Conservation (phyloP, 2,113 vertebrate species). For the Phylloscopus trochilus region DNA sequence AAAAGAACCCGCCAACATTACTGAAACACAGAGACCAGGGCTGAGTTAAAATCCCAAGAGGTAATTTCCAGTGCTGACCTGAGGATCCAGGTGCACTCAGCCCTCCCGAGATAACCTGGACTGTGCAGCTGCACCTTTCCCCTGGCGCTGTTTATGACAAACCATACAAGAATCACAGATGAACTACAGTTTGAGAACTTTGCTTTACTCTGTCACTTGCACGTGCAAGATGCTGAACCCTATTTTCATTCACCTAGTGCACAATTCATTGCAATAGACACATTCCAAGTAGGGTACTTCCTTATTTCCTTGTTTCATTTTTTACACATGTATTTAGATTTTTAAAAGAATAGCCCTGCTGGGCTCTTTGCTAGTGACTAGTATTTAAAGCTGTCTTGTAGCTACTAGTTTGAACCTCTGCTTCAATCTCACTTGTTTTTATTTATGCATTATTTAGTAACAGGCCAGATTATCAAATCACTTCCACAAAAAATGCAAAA, state of each 20-base stretch:
- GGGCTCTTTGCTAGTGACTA: neutral
- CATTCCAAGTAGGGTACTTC: neutral
- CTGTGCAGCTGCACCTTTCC: neutral
- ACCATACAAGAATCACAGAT: neutral
- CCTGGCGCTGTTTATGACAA: rapidly evolving
- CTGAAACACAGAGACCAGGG: neutral
- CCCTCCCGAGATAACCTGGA: neutral
- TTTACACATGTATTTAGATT: neutral
- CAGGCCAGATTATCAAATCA: neutral
- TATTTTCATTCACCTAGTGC: neutral
- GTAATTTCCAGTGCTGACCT: neutral
- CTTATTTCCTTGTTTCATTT: neutral
- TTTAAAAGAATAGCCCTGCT: neutral
- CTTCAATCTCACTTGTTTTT: neutral
- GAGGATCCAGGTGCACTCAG: neutral
- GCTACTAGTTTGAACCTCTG: neutral
- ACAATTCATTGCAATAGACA: neutral
- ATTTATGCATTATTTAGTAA: neutral
- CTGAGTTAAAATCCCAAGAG: neutral
- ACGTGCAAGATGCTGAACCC: neutral
- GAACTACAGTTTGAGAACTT: neutral
- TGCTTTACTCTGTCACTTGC: neutral
- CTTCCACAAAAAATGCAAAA: neutral
- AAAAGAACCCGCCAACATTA: neutral
- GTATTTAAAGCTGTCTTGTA: neutral